These are phyloP conservation scores for Erebia ligea DNA, from an alignment of 2,888 invertebrate genomes.

Conservation along the genomic window DNA sequence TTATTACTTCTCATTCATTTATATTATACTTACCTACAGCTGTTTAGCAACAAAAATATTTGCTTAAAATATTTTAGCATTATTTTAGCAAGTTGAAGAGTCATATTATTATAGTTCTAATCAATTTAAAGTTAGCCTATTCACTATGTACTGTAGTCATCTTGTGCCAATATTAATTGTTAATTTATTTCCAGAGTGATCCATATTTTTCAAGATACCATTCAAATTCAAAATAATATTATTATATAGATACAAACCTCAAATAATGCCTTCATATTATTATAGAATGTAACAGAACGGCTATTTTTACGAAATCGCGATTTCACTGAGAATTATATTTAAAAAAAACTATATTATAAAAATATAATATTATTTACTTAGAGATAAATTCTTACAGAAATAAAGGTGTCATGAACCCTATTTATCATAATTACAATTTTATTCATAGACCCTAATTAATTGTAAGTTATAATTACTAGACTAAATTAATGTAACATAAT, in stretches of 20 bases:
- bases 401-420: neutral
- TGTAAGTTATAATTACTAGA: neutral
- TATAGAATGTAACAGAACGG: neutral
- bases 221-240: conserved; percentile 6
- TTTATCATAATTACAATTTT: neutral
- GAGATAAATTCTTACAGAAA: neutral
- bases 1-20: neutral
- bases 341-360: neutral
- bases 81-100: conserved; percentile 19
- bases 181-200: conserved; percentile 31
- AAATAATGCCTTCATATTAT: conserved; percentile 17
- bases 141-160: conserved; percentile 51
- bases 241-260: neutral
- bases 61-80: neutral
- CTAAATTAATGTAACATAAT: neutral
- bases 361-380: neutral
- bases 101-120: conserved; percentile 13
- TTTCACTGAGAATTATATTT: neutral
- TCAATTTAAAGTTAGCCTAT: conserved; percentile 38
- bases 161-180: conserved; percentile 66
- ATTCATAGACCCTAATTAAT: neutral
- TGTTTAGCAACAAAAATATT: neutral
- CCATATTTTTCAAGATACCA: conserved; percentile 30
- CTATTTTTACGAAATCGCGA: conserved; percentile 8
- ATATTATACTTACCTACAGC: neutral